A percentile compares a stretch with the other conserved stretches of the same genome.
Evolutionary conservation across 2,888 invertebrate genomes (phyloP).

Genomic region (Pterostichus niger): DNA sequence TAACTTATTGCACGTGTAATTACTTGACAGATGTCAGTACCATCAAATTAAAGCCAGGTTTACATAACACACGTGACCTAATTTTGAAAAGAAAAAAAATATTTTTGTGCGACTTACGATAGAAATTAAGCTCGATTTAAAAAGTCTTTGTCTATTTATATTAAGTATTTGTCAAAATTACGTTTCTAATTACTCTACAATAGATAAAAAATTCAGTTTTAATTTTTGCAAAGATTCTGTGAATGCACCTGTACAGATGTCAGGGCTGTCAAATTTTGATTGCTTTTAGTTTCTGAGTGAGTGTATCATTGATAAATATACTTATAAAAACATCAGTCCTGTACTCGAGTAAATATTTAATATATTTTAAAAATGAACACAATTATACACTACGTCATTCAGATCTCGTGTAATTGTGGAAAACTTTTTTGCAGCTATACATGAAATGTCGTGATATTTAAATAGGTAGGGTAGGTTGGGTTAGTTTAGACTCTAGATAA

Average conservation of each 20-base stretch:
- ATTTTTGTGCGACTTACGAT: constrained; percentile 1
- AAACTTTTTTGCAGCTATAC: constrained; percentile 35
- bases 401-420: constrained; percentile 21
- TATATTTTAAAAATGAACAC: constrained; percentile 51
- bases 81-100: constrained; percentile 18
- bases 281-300: constrained; percentile 58
- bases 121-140: constrained; percentile 2
- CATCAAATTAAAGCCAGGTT: constrained; percentile 44
- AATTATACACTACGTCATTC: constrained; percentile 31
- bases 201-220: neutral
- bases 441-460: constrained; percentile 64
- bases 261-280: constrained; percentile 66
- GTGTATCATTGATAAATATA: constrained; percentile 60
- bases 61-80: constrained; percentile 46
- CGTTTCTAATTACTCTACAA: neutral
- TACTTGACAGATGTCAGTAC: constrained; percentile 49
- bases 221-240: constrained; percentile 33
- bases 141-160: neutral
- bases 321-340: constrained; percentile 60
- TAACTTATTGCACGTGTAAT: constrained; percentile 17
- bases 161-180: neutral
- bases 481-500: constrained; percentile 55
- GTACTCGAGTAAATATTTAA: constrained; percentile 35
- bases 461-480: constrained; percentile 66
- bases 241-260: constrained; percentile 58